Evolutionary conservation across 2,797 vertebrate genomes (phyloP), one percentile per base, ranked within the genome.

Genomic region (Mallotus villosus): DNA sequence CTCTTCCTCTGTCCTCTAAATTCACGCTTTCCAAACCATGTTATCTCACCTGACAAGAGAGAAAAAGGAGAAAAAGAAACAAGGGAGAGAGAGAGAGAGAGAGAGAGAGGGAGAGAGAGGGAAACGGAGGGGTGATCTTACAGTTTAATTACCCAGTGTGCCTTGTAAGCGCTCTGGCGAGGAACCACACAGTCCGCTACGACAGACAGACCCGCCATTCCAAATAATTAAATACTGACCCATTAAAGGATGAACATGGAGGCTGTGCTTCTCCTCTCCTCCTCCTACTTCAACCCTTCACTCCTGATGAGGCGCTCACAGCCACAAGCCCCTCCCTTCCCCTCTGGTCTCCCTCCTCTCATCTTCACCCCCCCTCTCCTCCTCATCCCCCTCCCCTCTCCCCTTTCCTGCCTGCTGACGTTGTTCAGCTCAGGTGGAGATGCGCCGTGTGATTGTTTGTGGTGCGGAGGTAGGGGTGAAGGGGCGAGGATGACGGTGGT

Each of bases 91-190:
- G 65, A 59, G 24, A 25, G 22, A 65, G 37, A 11, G 5, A 37
- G 63, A 64, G 63, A 41, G 19, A 12, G 62, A 70, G 63, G 59
- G 34, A 74, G 61, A 72, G 71, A 72, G 75, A 58, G 22, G 76
- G 55, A 71, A 80, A 71, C 34, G 74, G 78, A 65, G 66, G 70
- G 74, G 24, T 82, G 85, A 88, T 92, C 67, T 87, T 92, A 93
- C 87, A 89, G 90, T 93, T 93, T 93, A 93, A 93, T 94, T 93
- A 93, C 91, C 89, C 85, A 74, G 76, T 73, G 86, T 91, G 92
- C 90, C 92, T 93, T 93, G 88, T 91, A 93, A 92, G 90, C 91
- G 88, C 90, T 92, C 76, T 87, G 86, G 90, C 90, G 87, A 87
- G 90, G 90, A 93, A 92, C 90, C 92, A 90, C 88, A 91, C 83